Evolutionary conservation across 2,888 invertebrate genomes (phyloP).

Genomic region (Polydrusus tereticollis): DNA sequence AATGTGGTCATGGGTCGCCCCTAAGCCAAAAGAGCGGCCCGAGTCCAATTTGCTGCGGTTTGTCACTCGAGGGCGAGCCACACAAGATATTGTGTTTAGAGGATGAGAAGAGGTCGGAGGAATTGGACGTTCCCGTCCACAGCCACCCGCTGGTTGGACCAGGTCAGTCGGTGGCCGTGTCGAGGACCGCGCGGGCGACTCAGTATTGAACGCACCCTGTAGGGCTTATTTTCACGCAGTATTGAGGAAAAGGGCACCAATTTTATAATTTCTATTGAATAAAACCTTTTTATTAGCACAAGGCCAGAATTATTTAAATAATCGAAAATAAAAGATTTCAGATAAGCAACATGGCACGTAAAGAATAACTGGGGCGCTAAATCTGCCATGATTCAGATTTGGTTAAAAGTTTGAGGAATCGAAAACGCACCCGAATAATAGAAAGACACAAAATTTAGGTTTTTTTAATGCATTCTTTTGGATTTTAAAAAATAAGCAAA

Average conservation of each 20-base stretch:
- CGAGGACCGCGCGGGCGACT: conserved; percentile 56
- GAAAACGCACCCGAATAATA: no score
- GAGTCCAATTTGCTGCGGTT: conserved; percentile 6
- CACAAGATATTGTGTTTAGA: not conserved
- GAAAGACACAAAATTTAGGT: no score
- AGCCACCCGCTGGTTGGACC: conserved; percentile 65
- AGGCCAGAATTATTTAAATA: no score
- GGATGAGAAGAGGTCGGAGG: conserved; percentile 12
- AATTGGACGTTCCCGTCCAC: conserved; percentile 29
- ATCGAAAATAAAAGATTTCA: no score
- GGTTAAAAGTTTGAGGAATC: no score
- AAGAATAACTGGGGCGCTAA: no score
- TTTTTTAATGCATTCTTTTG: no score
- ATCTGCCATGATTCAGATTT: no score
- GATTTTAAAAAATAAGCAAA: no score
- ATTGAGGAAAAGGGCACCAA: conserved; percentile 23
- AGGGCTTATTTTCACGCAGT: conserved; percentile 47
- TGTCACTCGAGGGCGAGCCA: not conserved
- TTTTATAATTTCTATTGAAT: no score
- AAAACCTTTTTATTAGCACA: no score
- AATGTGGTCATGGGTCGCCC: conserved; percentile 2
- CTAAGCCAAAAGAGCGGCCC: not conserved
- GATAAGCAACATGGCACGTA: no score
- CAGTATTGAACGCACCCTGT: conserved; percentile 49
- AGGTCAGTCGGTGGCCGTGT: conserved; percentile 67